These are phyloP conservation scores for Azemiops feae DNA, from an alignment of 2,113 vertebrate species.

Conservation along the genomic window DNA sequence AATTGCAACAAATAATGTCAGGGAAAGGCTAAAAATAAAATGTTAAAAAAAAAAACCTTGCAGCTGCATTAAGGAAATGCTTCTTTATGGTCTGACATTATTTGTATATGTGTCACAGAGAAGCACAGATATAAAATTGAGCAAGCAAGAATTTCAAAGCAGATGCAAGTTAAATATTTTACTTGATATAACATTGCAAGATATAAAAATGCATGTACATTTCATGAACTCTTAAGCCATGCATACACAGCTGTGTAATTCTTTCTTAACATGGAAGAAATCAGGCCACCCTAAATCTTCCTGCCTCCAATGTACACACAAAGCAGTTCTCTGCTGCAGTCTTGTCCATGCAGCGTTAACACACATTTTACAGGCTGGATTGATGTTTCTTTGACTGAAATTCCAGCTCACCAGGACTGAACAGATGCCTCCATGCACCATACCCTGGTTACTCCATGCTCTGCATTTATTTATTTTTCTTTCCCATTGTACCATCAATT, in stretches of 20 bases:
- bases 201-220: background rate
- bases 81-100: background rate
- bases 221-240: background rate
- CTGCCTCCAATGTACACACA: background rate
- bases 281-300: background rate
- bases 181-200: conserved; percentile 34
- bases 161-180: background rate
- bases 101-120: background rate
- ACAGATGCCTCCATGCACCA: background rate
- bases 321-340: background rate
- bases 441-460: background rate
- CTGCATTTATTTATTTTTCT: background rate
- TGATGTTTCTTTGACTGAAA: background rate
- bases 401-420: background rate
- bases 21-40: background rate
- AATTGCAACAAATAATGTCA: background rate
- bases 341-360: background rate
- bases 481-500: background rate
- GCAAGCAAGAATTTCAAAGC: background rate
- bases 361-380: background rate
- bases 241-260: background rate
- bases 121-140: background rate
- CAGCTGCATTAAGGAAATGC: background rate
- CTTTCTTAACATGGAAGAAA: background rate
- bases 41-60: background rate